Conservation (phyloP, 2,797 vertebrate species). For the Syngnathus rostellatus region DNA sequence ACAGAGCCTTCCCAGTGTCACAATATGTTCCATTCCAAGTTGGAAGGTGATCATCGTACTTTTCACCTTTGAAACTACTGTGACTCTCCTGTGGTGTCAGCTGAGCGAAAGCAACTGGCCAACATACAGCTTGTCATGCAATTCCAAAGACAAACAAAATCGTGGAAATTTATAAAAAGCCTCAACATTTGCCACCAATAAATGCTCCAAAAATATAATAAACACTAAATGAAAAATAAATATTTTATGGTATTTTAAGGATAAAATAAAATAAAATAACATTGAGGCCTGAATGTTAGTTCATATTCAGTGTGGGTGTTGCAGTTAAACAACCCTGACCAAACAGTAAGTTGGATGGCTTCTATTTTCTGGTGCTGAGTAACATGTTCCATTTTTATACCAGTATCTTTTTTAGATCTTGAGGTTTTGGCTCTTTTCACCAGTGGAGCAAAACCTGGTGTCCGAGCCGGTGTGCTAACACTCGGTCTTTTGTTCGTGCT, state of each 20-base stretch:
- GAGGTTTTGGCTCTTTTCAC: not conserved
- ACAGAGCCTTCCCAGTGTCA: too few species aligned
- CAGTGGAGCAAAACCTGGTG: not conserved
- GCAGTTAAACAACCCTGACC: not conserved
- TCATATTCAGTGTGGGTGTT: not conserved
- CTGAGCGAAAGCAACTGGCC: not conserved
- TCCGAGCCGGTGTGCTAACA: not conserved
- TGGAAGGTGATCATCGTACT: too few species aligned
- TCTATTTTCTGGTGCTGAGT: conserved; percentile 5
- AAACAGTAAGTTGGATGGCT: not conserved
- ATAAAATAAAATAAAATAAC: not conserved
- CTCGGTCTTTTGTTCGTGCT: not conserved
- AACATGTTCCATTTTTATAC: conserved; percentile 1
- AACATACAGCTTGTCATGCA: not conserved
- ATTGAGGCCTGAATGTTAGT: not conserved
- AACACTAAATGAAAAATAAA: not conserved
- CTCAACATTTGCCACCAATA: not conserved
- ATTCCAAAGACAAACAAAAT: not conserved
- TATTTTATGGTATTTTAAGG: not conserved
- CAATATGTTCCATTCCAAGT: too few species aligned
- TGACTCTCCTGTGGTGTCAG: too few species aligned
- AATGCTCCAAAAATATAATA: not conserved
- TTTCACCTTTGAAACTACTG: too few species aligned
- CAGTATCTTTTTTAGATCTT: not conserved
- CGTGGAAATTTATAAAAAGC: not conserved